Evolutionary conservation across 2,797 vertebrate species (phyloP).

Genomic region (Arremon aurantiirostris): DNA sequence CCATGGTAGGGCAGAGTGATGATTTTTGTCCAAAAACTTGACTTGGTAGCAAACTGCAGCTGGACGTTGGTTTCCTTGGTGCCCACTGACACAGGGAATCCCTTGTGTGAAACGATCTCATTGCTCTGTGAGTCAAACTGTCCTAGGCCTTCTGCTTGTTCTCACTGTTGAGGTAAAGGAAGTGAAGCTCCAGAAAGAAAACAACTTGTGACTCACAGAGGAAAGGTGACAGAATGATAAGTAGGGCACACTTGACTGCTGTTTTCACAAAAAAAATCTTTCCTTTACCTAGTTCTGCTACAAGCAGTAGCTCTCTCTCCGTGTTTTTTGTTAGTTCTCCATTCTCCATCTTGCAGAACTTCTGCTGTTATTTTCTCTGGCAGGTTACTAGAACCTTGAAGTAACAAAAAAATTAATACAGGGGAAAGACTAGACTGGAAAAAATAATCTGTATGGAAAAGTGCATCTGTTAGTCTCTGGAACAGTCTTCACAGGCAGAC

Average conservation of each 20-base stretch:
- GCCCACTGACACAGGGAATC: not conserved
- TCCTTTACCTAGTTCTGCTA: not conserved
- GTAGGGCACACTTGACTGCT: not conserved
- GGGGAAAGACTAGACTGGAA: constrained; percentile 2
- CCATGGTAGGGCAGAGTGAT: not conserved
- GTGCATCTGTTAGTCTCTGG: not conserved
- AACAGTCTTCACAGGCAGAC: not conserved
- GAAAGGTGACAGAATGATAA: not conserved
- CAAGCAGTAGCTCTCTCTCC: not conserved
- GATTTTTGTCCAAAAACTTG: not conserved
- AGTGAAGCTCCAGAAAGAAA: not conserved
- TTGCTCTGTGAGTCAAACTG: not conserved
- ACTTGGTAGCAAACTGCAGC: not conserved
- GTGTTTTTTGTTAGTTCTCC: not conserved
- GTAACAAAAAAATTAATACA: not conserved
- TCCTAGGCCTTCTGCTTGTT: not conserved
- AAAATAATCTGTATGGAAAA: constrained; percentile 32
- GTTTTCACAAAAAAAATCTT: not conserved
- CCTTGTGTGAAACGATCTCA: not conserved
- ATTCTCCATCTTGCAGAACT: not conserved
- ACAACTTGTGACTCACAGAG: not conserved
- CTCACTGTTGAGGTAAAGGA: not conserved
- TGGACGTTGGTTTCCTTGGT: not conserved
- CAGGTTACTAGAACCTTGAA: not conserved
- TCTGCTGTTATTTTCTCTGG: constrained; percentile 42